Percentiles rank a stretch among this genome's conserved stretches.
Conservation (phyloP, 2,113 vertebrate species). For the Thalassoma bifasciatum region DNA sequence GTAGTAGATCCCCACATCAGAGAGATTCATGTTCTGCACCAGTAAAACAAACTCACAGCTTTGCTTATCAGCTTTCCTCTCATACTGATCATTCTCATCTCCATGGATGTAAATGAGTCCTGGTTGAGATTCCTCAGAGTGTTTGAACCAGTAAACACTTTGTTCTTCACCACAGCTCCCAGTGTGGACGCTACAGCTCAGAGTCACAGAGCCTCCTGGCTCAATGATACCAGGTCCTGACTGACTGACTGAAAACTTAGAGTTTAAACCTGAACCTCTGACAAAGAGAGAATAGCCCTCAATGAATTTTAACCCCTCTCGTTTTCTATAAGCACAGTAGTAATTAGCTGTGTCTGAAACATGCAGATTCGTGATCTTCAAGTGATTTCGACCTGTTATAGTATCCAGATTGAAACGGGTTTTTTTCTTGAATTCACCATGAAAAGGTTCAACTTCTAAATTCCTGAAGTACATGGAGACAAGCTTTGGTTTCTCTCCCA, state of each 20-base stretch:
- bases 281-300: neutral
- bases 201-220: too few relatives aligned
- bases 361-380: conserved; percentile 34
- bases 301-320: neutral
- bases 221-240: too few relatives aligned
- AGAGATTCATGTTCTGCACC: too few relatives aligned
- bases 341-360: conserved; percentile 58
- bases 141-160: too few relatives aligned
- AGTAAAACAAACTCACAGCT: too few relatives aligned
- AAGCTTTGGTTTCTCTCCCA: conserved; percentile 42
- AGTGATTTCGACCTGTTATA: neutral
- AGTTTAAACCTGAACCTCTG: neutral
- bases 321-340: conserved; percentile 20
- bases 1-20: too few relatives aligned
- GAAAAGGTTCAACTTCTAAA: fast-evolving
- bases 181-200: too few relatives aligned
- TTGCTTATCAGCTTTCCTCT: conserved; percentile 18
- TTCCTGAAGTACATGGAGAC: conserved; percentile 36
- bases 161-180: too few relatives aligned
- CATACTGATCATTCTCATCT: conserved; percentile 41
- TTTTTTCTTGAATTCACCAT: conserved; percentile 37
- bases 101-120: too few relatives aligned
- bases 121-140: too few relatives aligned
- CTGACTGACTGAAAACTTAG: too few relatives aligned
- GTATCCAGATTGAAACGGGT: conserved; percentile 30